Evolutionary conservation across 2,113 vertebrate species (phyloP).

Genomic region (Spea bombifrons): DNA sequence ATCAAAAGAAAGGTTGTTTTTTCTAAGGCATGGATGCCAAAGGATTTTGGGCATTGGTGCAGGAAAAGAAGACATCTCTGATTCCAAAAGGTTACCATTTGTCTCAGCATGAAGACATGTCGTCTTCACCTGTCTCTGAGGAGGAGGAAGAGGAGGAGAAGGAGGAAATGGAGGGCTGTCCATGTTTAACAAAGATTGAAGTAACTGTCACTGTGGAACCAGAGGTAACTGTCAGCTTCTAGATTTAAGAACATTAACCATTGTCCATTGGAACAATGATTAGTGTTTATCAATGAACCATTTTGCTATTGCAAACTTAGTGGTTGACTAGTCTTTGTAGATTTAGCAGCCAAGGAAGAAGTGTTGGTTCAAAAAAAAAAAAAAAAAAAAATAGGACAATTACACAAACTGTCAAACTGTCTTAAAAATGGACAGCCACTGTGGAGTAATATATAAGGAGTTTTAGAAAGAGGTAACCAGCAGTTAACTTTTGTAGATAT

Average conservation of each 20-base stretch:
- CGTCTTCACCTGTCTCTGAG: constrained; percentile 3
- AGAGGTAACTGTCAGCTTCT: constrained; percentile 19
- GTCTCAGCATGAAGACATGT: constrained; percentile 18
- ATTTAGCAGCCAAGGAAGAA: no score
- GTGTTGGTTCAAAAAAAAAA: no score
- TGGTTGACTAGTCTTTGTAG: no score
- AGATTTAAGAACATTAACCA: neutral
- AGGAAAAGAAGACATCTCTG: constrained; percentile 14
- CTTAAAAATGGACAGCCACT: no score
- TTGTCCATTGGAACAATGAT: neutral
- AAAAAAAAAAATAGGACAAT: no score
- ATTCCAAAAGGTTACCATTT: constrained; percentile 42
- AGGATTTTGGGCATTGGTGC: constrained; percentile 29
- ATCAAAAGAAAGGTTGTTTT: neutral
- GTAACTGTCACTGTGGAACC: constrained; percentile 40
- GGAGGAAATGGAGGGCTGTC: neutral
- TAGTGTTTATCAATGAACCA: no score
- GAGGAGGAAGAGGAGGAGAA: neutral
- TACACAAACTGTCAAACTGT: no score
- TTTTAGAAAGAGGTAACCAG: no score
- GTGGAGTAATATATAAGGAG: no score
- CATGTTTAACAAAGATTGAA: constrained; percentile 10
- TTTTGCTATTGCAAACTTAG: no score
- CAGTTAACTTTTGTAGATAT: no score
- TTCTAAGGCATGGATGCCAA: constrained; percentile 29